Conservation (phyloP, 2,888 invertebrate species). For the Stomorhina lunata region DNA sequence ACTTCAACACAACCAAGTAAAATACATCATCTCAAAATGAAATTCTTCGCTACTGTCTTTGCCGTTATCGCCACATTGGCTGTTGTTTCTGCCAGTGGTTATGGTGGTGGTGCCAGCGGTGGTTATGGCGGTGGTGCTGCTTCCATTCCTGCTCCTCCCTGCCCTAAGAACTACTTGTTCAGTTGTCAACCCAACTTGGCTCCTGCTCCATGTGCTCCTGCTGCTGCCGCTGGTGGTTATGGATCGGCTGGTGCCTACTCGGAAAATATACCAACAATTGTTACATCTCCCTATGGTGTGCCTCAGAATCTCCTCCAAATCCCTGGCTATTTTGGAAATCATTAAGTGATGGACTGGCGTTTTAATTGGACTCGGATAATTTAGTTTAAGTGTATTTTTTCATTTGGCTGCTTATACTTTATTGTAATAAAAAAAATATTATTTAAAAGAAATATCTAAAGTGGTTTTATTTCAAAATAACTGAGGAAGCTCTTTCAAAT, state of each 20-base stretch:
- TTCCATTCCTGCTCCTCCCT: slow-evolving; percentile 43
- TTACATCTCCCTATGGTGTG: slow-evolving; percentile 47
- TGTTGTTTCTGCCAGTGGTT: slow-evolving; percentile 10
- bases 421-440: not conserved
- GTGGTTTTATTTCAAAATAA: not conserved
- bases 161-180: slow-evolving; percentile 56
- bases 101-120: not conserved
- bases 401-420: not conserved
- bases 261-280: slow-evolving; percentile 37
- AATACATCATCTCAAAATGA: slow-evolving; percentile 30
- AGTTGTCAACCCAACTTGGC: slow-evolving; percentile 60
- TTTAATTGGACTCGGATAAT: no score
- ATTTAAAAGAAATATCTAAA: not conserved
- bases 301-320: slow-evolving; percentile 40
- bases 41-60: slow-evolving; percentile 7
- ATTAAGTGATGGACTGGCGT: not conserved
- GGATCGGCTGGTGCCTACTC: slow-evolving; percentile 54
- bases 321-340: slow-evolving; percentile 44
- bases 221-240: not conserved
- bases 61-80: not conserved
- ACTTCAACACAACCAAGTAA: not conserved
- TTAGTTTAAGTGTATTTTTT: not conserved
- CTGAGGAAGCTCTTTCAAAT: no score
- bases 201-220: slow-evolving; percentile 42
- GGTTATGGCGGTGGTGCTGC: not conserved